Evolutionary conservation across 1,140 invertebrate genomes (phyloP).

Genomic region (Epicauta chinensis): DNA sequence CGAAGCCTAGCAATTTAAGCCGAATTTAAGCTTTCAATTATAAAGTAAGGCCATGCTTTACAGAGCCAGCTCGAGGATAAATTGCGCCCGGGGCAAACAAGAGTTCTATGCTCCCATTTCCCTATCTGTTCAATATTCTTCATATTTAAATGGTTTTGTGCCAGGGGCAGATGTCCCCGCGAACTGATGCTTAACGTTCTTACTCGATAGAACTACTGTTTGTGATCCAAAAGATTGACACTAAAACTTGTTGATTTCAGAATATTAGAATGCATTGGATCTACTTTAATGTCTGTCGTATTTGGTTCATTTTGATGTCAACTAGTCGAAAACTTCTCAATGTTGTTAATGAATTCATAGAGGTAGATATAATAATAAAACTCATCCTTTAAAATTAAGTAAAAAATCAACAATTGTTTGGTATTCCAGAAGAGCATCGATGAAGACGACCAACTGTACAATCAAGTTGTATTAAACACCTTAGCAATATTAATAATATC

Average conservation of each 20-base stretch:
- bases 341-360: conserved; percentile 19
- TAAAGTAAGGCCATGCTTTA: too few species aligned
- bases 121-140: too few species aligned
- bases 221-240: too few species aligned
- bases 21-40: too few species aligned
- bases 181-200: too few species aligned
- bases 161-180: too few species aligned
- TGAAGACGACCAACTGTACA: conserved; percentile 17
- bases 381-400: neutral
- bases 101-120: too few species aligned
- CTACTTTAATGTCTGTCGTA: conserved; percentile 34
- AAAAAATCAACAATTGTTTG: conserved; percentile 3
- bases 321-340: conserved; percentile 20
- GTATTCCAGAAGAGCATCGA: conserved; percentile 8
- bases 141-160: too few species aligned
- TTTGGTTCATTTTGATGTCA: conserved; percentile 36
- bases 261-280: conserved; percentile 36
- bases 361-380: conserved; percentile 6
- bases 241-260: conserved; percentile 14
- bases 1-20: too few species aligned
- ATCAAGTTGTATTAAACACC: conserved; percentile 18
- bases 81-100: too few species aligned
- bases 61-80: too few species aligned
- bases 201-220: too few species aligned
- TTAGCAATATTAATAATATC: conserved; percentile 20